These are phyloP conservation scores for Ianthella basta DNA, from an alignment of 37 sponge, comb jelly and placozoan species.

Conservation along the genomic window DNA sequence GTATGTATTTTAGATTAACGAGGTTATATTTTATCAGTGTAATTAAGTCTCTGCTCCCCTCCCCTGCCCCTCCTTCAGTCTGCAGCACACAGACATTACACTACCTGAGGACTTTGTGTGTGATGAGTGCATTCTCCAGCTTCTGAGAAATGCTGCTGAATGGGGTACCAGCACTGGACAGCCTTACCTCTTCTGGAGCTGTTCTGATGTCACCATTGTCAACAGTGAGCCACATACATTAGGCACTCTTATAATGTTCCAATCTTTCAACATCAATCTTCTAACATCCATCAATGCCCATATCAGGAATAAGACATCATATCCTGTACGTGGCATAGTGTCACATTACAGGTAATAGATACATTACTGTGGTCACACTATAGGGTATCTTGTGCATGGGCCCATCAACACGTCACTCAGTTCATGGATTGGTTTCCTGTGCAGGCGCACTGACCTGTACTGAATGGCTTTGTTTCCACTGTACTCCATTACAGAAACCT, in stretches of 20 bases:
- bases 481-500: too few relatives aligned
- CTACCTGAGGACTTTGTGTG: conserved; percentile 56
- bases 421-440: too few relatives aligned
- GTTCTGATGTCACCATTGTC: conserved; percentile 58
- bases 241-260: background rate
- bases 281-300: background rate
- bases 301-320: too few relatives aligned
- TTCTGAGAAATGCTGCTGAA: conserved; percentile 69
- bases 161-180: conserved; percentile 52
- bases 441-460: too few relatives aligned
- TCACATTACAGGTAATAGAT: too few relatives aligned
- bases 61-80: background rate
- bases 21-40: background rate
- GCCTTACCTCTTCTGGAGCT: conserved; percentile 69
- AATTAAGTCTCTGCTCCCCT: background rate
- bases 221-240: conserved; percentile 8
- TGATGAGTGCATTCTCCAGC: conserved; percentile 59
- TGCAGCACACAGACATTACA: conserved; percentile 18
- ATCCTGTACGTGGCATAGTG: too few relatives aligned
- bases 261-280: background rate
- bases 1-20: too few relatives aligned
- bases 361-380: too few relatives aligned
- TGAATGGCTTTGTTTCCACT: too few relatives aligned
- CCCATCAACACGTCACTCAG: too few relatives aligned
- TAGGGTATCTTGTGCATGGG: too few relatives aligned